Evolutionary conservation across 1,140 invertebrate genomes (phyloP).

Genomic region (Maniola jurtina): DNA sequence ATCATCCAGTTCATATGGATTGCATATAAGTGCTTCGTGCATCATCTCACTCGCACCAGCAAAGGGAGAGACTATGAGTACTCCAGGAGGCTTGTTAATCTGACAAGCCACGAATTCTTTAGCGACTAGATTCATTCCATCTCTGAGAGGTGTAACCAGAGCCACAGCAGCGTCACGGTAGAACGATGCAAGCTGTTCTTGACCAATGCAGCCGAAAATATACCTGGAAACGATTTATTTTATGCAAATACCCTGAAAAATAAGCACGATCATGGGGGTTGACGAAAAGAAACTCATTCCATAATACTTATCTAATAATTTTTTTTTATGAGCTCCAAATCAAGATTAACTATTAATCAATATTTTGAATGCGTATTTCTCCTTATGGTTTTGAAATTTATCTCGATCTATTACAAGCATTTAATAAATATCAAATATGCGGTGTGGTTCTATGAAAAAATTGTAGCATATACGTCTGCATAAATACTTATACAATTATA

Average conservation of each 20-base stretch:
- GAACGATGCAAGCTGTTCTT: constrained; percentile 91
- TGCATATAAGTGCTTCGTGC: constrained; percentile 93
- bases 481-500: too few species aligned
- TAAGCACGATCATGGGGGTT: too few species aligned
- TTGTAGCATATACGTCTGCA: too few species aligned
- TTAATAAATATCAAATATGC: too few species aligned
- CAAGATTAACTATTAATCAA: too few species aligned
- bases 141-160: constrained; percentile 90
- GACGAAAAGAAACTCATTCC: too few species aligned
- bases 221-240: constrained; percentile 75
- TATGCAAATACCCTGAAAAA: background rate
- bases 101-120: constrained; percentile 97
- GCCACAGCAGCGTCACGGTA: constrained; percentile 92
- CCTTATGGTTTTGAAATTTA: background rate
- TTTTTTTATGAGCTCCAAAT: background rate
- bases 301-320: too few species aligned
- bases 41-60: constrained; percentile 94
- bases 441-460: too few species aligned
- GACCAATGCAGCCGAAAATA: constrained; percentile 92
- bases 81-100: constrained; percentile 91
- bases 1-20: constrained; percentile 93
- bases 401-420: too few species aligned
- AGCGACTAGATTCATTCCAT: constrained; percentile 96
- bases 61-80: constrained; percentile 93
- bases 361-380: background rate